Conservation (phyloP, 1,140 invertebrate genomes). For the Drosophila burlai region DNA sequence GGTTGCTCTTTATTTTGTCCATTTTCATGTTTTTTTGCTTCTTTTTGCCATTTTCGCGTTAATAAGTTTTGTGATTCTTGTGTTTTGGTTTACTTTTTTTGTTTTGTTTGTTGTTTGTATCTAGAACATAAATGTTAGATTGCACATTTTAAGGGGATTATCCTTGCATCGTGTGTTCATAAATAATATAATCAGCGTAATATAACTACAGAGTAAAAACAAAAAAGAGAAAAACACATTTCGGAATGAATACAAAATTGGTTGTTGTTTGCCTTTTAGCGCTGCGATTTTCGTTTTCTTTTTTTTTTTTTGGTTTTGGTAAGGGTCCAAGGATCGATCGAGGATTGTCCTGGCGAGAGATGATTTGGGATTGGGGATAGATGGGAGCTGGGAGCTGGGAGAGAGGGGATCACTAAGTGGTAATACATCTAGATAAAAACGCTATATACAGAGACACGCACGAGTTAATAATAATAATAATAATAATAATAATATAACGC, state of each 20-base stretch:
- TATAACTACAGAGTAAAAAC: constrained; percentile 64
- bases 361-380: not conserved
- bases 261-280: constrained; percentile 67
- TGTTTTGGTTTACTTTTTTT: constrained; percentile 35
- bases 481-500: constrained; percentile 60
- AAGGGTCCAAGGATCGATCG: constrained; percentile 4
- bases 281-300: constrained; percentile 40
- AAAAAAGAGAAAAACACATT: constrained; percentile 59
- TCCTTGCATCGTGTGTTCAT: constrained; percentile 45
- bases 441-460: constrained; percentile 75
- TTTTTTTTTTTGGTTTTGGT: constrained; percentile 16
- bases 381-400: not conserved
- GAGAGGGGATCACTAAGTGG: constrained; percentile 63
- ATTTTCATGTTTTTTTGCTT: constrained; percentile 46
- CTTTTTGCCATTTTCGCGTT: constrained; percentile 57
- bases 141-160: constrained; percentile 70
- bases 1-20: constrained; percentile 75
- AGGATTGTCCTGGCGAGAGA: constrained; percentile 39
- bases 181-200: constrained; percentile 74
- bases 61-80: constrained; percentile 73
- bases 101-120: constrained; percentile 26
- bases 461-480: constrained; percentile 69
- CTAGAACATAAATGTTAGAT: constrained; percentile 78
- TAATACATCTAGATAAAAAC: constrained; percentile 84
- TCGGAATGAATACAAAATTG: constrained; percentile 80